phyloP scores from a whole-genome alignment of 2,797 vertebrate species.

The Spinibarbus caldwelli region DNA sequence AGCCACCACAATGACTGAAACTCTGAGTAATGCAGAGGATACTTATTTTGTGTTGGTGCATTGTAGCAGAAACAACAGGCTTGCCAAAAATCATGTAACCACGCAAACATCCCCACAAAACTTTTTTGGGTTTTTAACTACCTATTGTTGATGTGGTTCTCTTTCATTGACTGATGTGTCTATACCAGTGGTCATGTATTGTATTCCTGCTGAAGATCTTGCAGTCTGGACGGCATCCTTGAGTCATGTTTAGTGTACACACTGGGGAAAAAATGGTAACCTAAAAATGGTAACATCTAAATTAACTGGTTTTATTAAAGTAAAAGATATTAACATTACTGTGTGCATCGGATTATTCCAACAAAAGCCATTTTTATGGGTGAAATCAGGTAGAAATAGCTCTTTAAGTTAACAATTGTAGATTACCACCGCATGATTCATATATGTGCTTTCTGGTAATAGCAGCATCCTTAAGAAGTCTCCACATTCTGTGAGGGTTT shows the following conservation, averaged over 20 bases:
- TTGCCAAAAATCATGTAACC: not conserved
- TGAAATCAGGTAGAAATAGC: not conserved
- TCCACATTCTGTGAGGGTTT: not conserved
- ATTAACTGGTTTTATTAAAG: too few species aligned
- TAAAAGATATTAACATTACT: not conserved
- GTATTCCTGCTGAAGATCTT: not conserved
- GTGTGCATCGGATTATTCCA: not conserved
- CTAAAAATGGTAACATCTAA: not conserved
- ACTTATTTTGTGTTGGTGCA: not conserved
- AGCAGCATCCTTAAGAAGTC: too few species aligned
- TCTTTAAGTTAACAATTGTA: not conserved
- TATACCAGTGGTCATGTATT: not conserved
- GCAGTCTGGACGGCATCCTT: not conserved
- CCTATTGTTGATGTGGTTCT: not conserved
- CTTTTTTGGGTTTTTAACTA: not conserved
- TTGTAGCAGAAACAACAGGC: slow-evolving; percentile 1
- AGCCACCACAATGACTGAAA: not conserved
- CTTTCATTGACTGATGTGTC: not conserved
- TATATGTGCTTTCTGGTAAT: too few species aligned
- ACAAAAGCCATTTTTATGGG: too few species aligned
- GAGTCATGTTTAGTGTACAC: not conserved
- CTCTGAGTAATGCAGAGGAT: slow-evolving; percentile 1
- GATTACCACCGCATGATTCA: not conserved
- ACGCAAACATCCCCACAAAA: not conserved
- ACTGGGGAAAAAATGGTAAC: not conserved